Evolutionary conservation across 1,140 invertebrate species (phyloP), one percentile per base, ranked within the genome.

Genomic region (Schmidtea mediterranea): DNA sequence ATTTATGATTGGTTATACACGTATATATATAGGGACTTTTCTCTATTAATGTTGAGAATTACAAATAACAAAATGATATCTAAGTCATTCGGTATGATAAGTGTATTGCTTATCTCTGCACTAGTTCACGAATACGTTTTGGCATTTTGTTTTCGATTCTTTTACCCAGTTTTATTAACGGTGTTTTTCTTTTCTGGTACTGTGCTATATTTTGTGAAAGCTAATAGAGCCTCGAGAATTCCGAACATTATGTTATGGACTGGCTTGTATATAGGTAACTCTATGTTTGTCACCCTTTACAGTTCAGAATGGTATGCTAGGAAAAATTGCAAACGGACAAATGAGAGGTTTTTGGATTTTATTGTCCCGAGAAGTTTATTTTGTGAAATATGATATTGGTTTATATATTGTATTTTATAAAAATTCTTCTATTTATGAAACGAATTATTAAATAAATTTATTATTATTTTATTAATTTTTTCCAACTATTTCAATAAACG

Each of bases 1-100:
- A 82, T 94, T 0, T 78, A 89, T 58, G 81, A 87, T 52, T 94
- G 83, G 83, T 67, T 94, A 0, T 82, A 86, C 54, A 75, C 76
- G 1, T 87, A 90, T 62, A 71, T 94, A 15, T 90, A 87, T 62
- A 76, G 75, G 56, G 84, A 89, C 55, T 58, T 79, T n/a, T 75
- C 74, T 41, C 72, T 72, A 48, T 66, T 74, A 26, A 54, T 22
- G 8, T 15, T 16, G 3, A 21, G 13, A 40, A 16, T 40, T 5
- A 57, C 54, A 1, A 50, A 54, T 5, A 51, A 46, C 24, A 51
- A 52, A 38, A 55, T 53, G 13, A 45, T 63, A 1, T 58, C 71
- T 2, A 71, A 70, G 60, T 60, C 64, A 1, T 60, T 62, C 24
- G 59, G 70, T 2, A 71, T 71, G 60, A 61, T 65, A 1, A 59